Evolutionary conservation across 2,113 vertebrate species (phyloP).

Genomic region (Tragulus kanchil): DNA sequence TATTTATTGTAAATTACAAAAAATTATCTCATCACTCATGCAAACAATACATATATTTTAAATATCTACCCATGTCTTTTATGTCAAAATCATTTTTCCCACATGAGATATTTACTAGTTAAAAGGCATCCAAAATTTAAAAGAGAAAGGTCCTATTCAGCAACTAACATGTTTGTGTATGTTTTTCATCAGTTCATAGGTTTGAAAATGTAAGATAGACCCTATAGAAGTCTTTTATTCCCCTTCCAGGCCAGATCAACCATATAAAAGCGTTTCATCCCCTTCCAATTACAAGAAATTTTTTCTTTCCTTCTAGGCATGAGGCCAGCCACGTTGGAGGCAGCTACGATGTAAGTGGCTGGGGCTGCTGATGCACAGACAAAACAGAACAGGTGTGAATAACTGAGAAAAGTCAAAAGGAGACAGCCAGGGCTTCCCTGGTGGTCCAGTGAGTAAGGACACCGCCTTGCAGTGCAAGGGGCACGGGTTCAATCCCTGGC

Average conservation of each 20-base stretch:
- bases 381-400: not conserved
- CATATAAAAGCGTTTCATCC: not conserved
- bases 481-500: too few relatives aligned
- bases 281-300: not conserved
- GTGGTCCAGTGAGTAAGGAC: too few relatives aligned
- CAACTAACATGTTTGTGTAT: slow-evolving; percentile 17
- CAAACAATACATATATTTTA: not conserved
- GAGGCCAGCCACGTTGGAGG: not conserved
- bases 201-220: slow-evolving; percentile 10
- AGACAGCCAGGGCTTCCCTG: not conserved
- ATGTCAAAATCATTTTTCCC: slow-evolving; percentile 8
- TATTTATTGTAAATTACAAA: too few relatives aligned
- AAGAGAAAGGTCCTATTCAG: not conserved
- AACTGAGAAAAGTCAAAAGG: not conserved
- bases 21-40: not conserved
- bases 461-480: too few relatives aligned
- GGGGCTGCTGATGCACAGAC: not conserved
- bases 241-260: not conserved
- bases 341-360: not conserved
- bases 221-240: not conserved
- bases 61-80: slow-evolving; percentile 8
- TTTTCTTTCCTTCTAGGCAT: not conserved
- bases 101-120: not conserved
- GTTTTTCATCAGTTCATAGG: not conserved
- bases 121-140: not conserved